Base-by-base conservation (phyloP, 2,888 invertebrate genomes). In the Euproctis similis region DNA sequence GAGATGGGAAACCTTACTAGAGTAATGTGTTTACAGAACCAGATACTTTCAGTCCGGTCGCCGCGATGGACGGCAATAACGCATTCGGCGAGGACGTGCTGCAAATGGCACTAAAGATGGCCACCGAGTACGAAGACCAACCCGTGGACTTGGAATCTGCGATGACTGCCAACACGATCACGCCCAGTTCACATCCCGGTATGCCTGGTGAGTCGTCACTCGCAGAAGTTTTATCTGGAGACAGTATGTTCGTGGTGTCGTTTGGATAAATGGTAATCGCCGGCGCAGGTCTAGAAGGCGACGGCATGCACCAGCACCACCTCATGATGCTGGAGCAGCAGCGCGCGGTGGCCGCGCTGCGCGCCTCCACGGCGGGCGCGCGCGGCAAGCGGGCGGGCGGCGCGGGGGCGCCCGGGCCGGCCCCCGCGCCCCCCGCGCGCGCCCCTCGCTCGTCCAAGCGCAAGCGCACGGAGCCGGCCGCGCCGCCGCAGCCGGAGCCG, bases 31-130 rank as follows among this genome's bases (percentile, higher is more conserved):
- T 45, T 41, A 35, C 59, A 52, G 88, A 87, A 31, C 14, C 34
- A 3, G 87, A 89, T 58, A 60, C 86, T 50, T 87, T 89, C 73
- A 88, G 89, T 66, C 87, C 90, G 1, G 88, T 90, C 51, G 85
- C 82, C 0, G 86, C 85, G 0, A 87, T 86, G 31, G 90, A 88
- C 42, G 82, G 88, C 1, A 77, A 80, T 46, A 81, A 80, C 37
- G 87, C 92, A 1, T 94, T 93, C 51, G 93, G 92, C 4, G 94
- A 94, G 41, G 93, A 94, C 57, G 91, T 94, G 86, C 73, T 94
- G 2, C 93, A 94, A 71, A 93, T 94, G 90, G 94, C 94, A 2
- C 69, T 94, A 1, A 93, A 94, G 72, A 93, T 93, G 92, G 93
- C 93, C 37, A 92, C 92, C 4, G 95, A 94, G 54, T 89, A 94